These are phyloP conservation scores for Ochlodes sylvanus DNA, from an alignment of 2,888 invertebrate genomes.

Conservation along the genomic window DNA sequence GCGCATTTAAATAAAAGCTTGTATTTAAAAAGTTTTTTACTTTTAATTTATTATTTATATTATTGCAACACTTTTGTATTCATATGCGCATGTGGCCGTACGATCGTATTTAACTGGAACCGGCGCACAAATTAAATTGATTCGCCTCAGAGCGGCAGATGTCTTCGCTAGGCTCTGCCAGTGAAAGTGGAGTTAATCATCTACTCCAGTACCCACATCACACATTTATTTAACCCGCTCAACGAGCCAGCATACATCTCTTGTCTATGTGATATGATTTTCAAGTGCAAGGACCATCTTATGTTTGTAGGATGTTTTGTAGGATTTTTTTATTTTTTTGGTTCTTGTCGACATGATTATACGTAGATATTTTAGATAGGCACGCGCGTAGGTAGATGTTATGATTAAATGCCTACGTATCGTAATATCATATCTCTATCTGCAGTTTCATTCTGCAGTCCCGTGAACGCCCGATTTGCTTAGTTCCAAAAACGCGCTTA, in stretches of 20 bases:
- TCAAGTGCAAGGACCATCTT: neutral
- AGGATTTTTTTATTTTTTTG: no score
- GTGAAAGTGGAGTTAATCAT: conserved; percentile 60
- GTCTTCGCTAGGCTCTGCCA: conserved; percentile 63
- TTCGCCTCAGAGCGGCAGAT: conserved; percentile 68
- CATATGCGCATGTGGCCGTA: conserved; percentile 44
- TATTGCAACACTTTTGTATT: conserved; percentile 44
- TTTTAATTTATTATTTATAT: no score
- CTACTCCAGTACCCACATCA: conserved; percentile 16
- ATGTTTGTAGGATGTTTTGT: neutral
- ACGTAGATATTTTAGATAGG: no score
- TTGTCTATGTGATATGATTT: neutral
- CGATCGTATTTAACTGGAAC: conserved; percentile 73
- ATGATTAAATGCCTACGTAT: no score
- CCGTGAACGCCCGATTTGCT: no score
- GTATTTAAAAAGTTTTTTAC: no score
- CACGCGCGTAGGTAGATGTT: no score
- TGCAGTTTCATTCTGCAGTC: no score
- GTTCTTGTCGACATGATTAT: no score
- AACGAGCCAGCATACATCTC: neutral
- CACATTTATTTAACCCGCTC: conserved; percentile 1
- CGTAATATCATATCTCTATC: no score
- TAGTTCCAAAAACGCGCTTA: no score
- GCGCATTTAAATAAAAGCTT: no score
- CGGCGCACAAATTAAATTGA: conserved; percentile 75